These are phyloP conservation scores for Acanthosepion esculentum DNA, from an alignment of 2,888 invertebrate species.

Conservation along the genomic window DNA sequence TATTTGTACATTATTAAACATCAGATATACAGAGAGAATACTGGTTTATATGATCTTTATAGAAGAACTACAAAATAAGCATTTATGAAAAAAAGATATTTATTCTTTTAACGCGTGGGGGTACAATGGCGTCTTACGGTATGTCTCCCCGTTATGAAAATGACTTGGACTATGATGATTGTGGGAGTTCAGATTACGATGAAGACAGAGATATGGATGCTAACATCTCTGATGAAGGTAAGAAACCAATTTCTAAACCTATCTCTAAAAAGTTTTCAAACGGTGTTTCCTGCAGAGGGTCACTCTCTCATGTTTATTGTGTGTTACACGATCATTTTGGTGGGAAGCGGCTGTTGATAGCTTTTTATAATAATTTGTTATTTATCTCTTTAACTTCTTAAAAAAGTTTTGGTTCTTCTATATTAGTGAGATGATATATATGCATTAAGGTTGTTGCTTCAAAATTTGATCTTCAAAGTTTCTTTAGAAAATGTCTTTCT, in stretches of 20 bases:
- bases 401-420: too few relatives aligned
- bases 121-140: conserved; percentile 56
- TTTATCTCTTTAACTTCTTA: too few relatives aligned
- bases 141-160: conserved; percentile 62
- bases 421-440: too few relatives aligned
- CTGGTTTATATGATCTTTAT: neutral
- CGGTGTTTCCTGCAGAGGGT: too few relatives aligned
- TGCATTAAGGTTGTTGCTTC: too few relatives aligned
- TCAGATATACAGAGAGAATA: neutral
- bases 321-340: too few relatives aligned
- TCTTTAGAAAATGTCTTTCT: too few relatives aligned
- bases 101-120: neutral
- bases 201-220: conserved; percentile 62
- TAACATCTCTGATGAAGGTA: conserved; percentile 69
- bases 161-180: conserved; percentile 66
- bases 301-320: too few relatives aligned
- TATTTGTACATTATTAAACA: neutral
- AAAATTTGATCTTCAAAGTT: too few relatives aligned
- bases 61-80: neutral
- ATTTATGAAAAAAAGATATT: neutral
- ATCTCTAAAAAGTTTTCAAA: too few relatives aligned
- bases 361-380: too few relatives aligned
- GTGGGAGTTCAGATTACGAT: conserved; percentile 66
- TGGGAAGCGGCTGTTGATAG: too few relatives aligned
- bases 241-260: neutral